These are phyloP conservation scores for Cyaniris semiargus DNA, from an alignment of 2,888 invertebrate genomes.

Conservation along the genomic window DNA sequence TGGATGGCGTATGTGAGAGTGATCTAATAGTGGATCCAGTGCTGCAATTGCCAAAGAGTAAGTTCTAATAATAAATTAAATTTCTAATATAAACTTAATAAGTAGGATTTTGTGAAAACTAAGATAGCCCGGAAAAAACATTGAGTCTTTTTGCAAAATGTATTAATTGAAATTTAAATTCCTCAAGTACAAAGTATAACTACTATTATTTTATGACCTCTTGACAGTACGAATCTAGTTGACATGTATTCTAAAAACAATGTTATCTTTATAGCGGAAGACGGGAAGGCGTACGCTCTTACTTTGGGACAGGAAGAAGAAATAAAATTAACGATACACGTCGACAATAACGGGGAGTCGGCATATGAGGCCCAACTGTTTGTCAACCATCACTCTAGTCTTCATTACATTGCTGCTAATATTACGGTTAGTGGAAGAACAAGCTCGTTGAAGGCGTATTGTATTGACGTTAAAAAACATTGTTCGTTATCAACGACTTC, in stretches of 20 bases:
- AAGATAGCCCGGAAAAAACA: background rate
- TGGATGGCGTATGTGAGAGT: slow-evolving; percentile 92
- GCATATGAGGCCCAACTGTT: slow-evolving; percentile 93
- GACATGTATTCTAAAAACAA: background rate
- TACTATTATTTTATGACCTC: background rate
- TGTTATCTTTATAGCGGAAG: slow-evolving; percentile 57
- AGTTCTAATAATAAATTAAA: slow-evolving; percentile 39
- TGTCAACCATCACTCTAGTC: slow-evolving; percentile 87
- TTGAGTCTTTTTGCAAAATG: background rate
- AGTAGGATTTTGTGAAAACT: background rate
- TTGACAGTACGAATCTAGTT: background rate
- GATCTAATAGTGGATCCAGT: slow-evolving; percentile 85
- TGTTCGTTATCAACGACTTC: background rate
- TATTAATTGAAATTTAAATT: background rate
- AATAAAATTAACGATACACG: slow-evolving; percentile 86
- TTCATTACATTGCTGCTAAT: slow-evolving; percentile 89
- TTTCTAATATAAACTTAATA: too few species aligned
- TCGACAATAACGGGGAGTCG: slow-evolving; percentile 91
- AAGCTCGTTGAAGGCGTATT: too few species aligned
- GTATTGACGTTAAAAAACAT: background rate
- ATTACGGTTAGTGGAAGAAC: slow-evolving; percentile 75
- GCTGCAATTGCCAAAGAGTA: slow-evolving; percentile 81
- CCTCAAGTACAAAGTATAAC: background rate
- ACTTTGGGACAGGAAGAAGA: slow-evolving; percentile 88
- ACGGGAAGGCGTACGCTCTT: slow-evolving; percentile 70